Conservation (phyloP, 2,797 vertebrate genomes). For the Amblyraja radiata region DNA sequence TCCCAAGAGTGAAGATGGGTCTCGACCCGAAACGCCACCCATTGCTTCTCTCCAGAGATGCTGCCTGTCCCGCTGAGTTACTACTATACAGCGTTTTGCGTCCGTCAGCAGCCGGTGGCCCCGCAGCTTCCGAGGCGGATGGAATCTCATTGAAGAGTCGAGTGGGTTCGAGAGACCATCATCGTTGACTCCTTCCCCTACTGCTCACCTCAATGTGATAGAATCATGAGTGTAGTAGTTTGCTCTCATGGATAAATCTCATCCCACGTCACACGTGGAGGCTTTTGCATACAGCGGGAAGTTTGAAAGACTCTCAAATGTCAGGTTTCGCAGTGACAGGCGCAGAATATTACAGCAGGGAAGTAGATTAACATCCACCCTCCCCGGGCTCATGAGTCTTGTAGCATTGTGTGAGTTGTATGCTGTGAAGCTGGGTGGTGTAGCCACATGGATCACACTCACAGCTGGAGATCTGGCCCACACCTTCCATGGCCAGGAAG, state of each 20-base stretch:
- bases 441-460: not conserved
- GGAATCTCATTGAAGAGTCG: too few species aligned
- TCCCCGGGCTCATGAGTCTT: not conserved
- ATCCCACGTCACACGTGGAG: not conserved
- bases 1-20: too few species aligned
- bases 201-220: too few species aligned
- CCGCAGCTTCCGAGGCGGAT: too few species aligned
- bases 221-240: not conserved
- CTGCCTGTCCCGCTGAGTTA: too few species aligned
- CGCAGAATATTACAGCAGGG: not conserved
- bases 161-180: too few species aligned
- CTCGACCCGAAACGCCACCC: too few species aligned
- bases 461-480: not conserved
- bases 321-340: conserved; percentile 15
- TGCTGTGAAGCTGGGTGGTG: not conserved
- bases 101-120: too few species aligned
- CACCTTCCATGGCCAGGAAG: not conserved
- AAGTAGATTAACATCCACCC: not conserved
- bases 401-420: not conserved
- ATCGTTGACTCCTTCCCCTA: too few species aligned
- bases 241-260: not conserved
- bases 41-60: too few species aligned
- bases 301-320: not conserved
- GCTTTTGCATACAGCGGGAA: not conserved
- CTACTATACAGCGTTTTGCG: too few species aligned